Conservation (phyloP, 1,140 invertebrate species). For the Eciton burchellii region DNA sequence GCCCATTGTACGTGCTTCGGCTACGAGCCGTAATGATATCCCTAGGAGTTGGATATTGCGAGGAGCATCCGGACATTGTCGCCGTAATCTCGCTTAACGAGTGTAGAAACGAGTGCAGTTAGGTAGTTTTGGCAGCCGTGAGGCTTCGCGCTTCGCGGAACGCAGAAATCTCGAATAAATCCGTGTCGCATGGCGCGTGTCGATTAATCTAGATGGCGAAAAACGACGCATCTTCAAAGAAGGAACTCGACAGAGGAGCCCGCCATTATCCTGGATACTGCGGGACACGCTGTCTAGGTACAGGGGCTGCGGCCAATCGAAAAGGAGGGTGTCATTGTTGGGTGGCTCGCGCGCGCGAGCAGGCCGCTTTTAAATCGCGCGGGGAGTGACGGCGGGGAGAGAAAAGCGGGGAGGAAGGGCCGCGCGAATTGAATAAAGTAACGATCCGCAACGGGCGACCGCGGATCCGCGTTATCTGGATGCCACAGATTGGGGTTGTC, state of each 20-base stretch:
- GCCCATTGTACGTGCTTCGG: not conserved
- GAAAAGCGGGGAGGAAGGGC: not conserved
- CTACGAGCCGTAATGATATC: not conserved
- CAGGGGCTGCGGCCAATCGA: slow-evolving; percentile 54
- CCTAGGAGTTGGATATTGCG: not conserved
- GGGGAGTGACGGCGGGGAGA: slow-evolving; percentile 57
- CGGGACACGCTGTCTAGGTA: slow-evolving; percentile 26
- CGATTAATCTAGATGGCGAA: slow-evolving; percentile 34
- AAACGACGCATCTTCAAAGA: slow-evolving; percentile 26
- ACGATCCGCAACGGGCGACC: slow-evolving; percentile 70
- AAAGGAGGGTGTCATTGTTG: slow-evolving; percentile 68
- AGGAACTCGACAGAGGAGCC: slow-evolving; percentile 7
- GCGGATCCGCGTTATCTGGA: slow-evolving; percentile 73
- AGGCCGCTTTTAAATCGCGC: slow-evolving; percentile 65
- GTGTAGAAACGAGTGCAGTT: not conserved
- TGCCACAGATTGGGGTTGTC: slow-evolving; percentile 73
- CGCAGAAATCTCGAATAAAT: not conserved
- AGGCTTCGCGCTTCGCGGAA: not conserved
- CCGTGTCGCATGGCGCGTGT: not conserved
- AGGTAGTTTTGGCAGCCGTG: not conserved
- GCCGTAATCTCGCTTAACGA: not conserved
- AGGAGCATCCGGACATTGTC: not conserved
- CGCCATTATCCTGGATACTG: slow-evolving; percentile 25
- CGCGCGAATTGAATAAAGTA: slow-evolving; percentile 76
- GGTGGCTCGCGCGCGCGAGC: slow-evolving; percentile 38